A percentile compares a stretch with the other conserved stretches of the same genome.
These are phyloP conservation scores for Meandrusa payeni DNA, from an alignment of 2,888 invertebrate species.

Conservation along the genomic window DNA sequence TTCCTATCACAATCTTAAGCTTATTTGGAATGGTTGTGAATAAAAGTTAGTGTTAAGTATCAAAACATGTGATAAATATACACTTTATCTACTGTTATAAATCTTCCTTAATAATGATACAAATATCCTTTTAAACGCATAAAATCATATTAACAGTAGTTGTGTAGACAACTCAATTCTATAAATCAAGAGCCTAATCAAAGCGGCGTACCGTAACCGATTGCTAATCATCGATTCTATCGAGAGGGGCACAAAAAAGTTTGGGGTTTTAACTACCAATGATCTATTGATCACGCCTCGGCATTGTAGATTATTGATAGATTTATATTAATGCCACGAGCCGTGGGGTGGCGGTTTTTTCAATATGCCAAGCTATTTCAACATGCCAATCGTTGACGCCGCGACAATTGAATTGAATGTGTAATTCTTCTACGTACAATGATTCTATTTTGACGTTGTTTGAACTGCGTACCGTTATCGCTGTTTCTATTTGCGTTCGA, in stretches of 20 bases:
- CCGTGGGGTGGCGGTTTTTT: constrained; percentile 68
- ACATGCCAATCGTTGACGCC: constrained; percentile 58
- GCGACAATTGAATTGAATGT: constrained; percentile 71
- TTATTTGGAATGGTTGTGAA: too few relatives aligned
- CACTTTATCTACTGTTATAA: too few relatives aligned
- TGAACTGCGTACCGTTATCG: constrained; percentile 45
- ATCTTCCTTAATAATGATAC: too few relatives aligned
- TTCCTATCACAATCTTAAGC: too few relatives aligned
- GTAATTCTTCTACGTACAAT: constrained; percentile 60
- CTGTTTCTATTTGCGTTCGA: constrained; percentile 42
- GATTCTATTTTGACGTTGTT: constrained; percentile 50
- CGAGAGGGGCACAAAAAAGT: constrained; percentile 57
- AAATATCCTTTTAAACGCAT: constrained; percentile 33
- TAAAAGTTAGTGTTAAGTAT: too few relatives aligned
- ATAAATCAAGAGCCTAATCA: constrained; percentile 56
- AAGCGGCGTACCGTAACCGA: constrained; percentile 53
- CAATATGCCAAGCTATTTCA: constrained; percentile 58
- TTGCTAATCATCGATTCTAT: constrained; percentile 55
- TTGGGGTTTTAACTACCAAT: constrained; percentile 66
- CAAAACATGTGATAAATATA: too few relatives aligned
- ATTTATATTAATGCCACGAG: constrained; percentile 68
- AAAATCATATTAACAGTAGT: constrained; percentile 43
- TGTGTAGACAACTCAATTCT: constrained; percentile 59
- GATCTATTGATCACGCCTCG: constrained; percentile 74
- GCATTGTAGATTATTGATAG: constrained; percentile 74